phyloP scores from a whole-genome alignment of 1,140 invertebrate genomes.

The Leptoteleia sp. region DNA sequence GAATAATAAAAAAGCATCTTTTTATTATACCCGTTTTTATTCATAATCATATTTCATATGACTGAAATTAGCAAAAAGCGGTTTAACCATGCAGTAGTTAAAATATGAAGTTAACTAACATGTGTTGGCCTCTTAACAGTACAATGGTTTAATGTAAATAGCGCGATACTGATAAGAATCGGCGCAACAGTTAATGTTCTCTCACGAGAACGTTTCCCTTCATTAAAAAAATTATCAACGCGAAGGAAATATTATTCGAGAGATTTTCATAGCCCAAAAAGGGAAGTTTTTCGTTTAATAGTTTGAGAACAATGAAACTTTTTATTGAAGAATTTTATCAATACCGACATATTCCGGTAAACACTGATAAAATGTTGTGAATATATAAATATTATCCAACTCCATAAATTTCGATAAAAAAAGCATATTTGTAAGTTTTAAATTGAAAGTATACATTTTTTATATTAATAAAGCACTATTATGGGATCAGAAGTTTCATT shows the following conservation, averaged over 20 bases:
- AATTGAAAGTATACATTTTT: no score
- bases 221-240: conserved; percentile 14
- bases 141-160: conserved; percentile 22
- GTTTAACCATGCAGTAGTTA: no score
- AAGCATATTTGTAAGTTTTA: no score
- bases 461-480: no score
- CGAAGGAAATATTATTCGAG: not conserved
- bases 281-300: conserved; percentile 6
- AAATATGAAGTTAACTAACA: not conserved
- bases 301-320: not conserved
- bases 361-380: conserved; percentile 4
- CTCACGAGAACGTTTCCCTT: conserved; percentile 9
- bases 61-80: no score
- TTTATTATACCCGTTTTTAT: no score
- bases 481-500: no score
- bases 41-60: no score
- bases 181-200: conserved; percentile 5
- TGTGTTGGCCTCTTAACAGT: not conserved
- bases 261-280: not conserved
- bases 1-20: no score
- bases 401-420: no score
- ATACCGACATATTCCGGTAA: not conserved
- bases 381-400: not conserved
- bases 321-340: conserved; percentile 3
- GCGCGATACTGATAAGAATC: conserved; percentile 16